phyloP scores from a whole-genome alignment of 2,113 vertebrate species.

The Dromiciops gliroides region DNA sequence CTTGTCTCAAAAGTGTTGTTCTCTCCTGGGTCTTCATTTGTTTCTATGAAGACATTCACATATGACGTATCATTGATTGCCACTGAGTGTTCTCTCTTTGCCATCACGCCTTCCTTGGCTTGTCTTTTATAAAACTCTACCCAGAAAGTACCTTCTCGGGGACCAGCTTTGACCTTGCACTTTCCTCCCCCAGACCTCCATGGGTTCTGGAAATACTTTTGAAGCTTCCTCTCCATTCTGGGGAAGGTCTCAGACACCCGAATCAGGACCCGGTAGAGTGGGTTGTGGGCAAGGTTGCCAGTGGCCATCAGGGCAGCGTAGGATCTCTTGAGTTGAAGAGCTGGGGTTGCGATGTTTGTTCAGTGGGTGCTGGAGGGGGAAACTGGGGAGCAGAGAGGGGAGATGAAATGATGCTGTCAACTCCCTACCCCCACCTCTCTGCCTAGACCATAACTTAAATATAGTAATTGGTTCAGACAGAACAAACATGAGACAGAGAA shows the following conservation, averaged over 20 bases:
- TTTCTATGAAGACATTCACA: constrained; percentile 64
- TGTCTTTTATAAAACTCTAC: constrained; percentile 82
- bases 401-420: neutral
- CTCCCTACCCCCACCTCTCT: neutral
- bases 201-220: constrained; percentile 88
- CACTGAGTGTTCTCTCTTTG: constrained; percentile 46
- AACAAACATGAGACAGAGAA: too few species aligned
- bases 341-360: accelerated
- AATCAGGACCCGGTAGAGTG: constrained; percentile 65
- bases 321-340: accelerated
- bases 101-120: constrained; percentile 70
- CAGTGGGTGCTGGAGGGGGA: neutral
- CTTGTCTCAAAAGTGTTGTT: neutral
- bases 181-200: constrained; percentile 85
- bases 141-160: constrained; percentile 62
- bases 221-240: constrained; percentile 77
- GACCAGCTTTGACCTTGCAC: constrained; percentile 78
- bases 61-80: accelerated
- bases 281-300: accelerated
- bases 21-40: constrained; percentile 20
- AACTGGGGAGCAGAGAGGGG: accelerated
- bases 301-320: constrained; percentile 15
- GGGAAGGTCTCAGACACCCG: neutral
- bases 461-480: too few species aligned
- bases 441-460: too few species aligned